A percentile compares a stretch with the other conserved stretches of the same genome.
Evolutionary conservation across 2,113 vertebrate genomes (phyloP).

Genomic region (Passer montanus): DNA sequence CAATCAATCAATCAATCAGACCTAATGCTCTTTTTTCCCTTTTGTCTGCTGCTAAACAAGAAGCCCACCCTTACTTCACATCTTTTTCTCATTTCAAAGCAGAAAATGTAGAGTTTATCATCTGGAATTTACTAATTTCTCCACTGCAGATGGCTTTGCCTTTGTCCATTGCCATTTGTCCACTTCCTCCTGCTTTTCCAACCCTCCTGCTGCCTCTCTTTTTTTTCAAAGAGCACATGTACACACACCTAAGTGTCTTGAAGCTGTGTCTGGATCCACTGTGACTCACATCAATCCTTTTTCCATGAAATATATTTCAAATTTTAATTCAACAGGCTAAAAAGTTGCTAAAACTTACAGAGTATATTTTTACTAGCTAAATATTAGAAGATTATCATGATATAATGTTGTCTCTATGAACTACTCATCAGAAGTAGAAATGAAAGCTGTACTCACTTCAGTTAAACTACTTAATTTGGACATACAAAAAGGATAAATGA

Average conservation of each 20-base stretch:
- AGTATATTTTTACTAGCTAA: neutral
- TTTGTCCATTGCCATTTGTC: neutral
- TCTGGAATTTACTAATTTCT: neutral
- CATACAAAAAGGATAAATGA: slow-evolving; percentile 61
- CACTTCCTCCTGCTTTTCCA: neutral
- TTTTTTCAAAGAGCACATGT: neutral
- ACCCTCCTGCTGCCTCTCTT: neutral
- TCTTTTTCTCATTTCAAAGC: neutral
- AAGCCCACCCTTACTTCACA: neutral
- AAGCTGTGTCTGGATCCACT: neutral
- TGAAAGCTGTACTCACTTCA: slow-evolving; percentile 28
- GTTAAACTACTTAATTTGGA: slow-evolving; percentile 64
- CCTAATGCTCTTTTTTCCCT: neutral
- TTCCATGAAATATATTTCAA: neutral
- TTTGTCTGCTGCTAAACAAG: neutral
- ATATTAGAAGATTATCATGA: neutral
- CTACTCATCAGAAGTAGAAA: slow-evolving; percentile 36
- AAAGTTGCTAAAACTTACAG: neutral
- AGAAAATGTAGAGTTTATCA: neutral
- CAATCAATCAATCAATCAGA: neutral
- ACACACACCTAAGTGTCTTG: neutral
- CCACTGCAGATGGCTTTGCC: neutral
- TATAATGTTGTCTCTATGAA: slow-evolving; percentile 50
- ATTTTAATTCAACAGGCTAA: neutral
- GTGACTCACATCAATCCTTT: neutral